Percentiles rank a stretch among this genome's conserved stretches.
These are phyloP conservation scores for Dusona sp. DNA, from an alignment of 2,888 invertebrate genomes.

Conservation along the genomic window DNA sequence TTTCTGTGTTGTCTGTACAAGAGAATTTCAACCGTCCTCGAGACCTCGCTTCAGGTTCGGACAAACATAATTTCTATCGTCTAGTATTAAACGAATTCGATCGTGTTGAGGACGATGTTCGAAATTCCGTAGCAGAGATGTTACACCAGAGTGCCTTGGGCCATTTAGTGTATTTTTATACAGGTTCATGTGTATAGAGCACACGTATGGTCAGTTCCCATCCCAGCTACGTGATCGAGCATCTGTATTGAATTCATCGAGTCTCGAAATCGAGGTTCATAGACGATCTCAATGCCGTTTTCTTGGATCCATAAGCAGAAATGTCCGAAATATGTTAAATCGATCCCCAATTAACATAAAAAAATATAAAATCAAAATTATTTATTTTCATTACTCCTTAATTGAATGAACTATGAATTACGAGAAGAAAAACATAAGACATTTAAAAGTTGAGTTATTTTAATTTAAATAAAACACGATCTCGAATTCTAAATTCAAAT, in stretches of 20 bases:
- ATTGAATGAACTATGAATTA: not conserved
- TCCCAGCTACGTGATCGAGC: constrained; percentile 2
- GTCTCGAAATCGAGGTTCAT: constrained; percentile 39
- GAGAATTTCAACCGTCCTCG: not conserved
- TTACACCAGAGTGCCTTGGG: constrained; percentile 39
- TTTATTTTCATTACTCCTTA: not conserved
- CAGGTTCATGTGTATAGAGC: not conserved
- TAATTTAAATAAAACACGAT: not conserved
- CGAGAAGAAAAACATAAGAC: not conserved
- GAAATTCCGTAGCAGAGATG: constrained; percentile 48
- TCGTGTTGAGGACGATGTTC: constrained; percentile 41
- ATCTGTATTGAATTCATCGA: not conserved
- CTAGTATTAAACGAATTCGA: constrained; percentile 24
- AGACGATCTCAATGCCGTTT: constrained; percentile 34
- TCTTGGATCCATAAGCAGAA: not conserved
- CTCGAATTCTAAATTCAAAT: not conserved
- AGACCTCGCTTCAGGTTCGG: not conserved
- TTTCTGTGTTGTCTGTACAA: constrained; percentile 13
- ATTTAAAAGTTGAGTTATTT: not conserved
- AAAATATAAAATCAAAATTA: not conserved
- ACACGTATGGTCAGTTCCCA: not conserved
- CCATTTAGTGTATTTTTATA: constrained; percentile 37
- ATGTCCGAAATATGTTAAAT: not conserved
- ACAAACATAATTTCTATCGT: not conserved
- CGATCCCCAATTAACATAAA: not conserved